A percentile compares a stretch with the other conserved stretches of the same genome.
Evolutionary conservation across 2,113 vertebrate species (phyloP).

Genomic region (Dascyllus trimaculatus): DNA sequence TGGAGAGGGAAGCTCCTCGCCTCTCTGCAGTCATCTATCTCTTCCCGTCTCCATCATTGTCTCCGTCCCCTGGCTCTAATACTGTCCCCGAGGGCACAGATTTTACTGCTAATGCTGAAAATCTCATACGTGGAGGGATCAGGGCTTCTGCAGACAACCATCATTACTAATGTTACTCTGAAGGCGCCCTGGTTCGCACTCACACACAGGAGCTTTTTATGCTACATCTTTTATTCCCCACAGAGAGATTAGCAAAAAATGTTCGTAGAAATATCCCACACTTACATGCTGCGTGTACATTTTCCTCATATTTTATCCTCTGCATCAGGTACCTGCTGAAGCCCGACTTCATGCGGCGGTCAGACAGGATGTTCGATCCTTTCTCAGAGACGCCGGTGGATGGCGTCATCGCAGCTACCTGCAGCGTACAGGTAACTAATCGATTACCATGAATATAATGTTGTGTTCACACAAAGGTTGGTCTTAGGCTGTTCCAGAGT

Average conservation of each 20-base stretch:
- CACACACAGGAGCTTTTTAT: background rate
- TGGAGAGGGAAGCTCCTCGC: conserved; percentile 55
- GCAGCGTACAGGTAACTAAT: conserved; percentile 92
- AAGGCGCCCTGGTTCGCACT: conserved; percentile 23
- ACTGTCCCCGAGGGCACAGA: conserved; percentile 51
- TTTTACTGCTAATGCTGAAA: conserved; percentile 68
- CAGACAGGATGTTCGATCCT: conserved; percentile 96
- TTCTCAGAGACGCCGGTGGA: conserved; percentile 99
- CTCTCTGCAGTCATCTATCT: conserved; percentile 67
- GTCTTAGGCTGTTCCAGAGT: too few species aligned
- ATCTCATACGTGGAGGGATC: conserved; percentile 64
- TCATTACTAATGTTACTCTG: conserved; percentile 49
- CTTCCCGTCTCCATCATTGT: conserved; percentile 36
- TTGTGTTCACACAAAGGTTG: background rate
- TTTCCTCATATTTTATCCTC: background rate
- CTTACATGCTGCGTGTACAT: background rate
- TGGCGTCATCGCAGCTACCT: conserved; percentile 97
- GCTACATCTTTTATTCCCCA: background rate
- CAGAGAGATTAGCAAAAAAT: background rate
- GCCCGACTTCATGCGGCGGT: conserved; percentile 97
- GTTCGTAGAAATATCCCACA: background rate
- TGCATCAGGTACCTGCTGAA: conserved; percentile 92
- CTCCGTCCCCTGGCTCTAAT: conserved; percentile 56
- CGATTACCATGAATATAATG: background rate
- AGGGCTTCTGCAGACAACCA: conserved; percentile 55